Percentiles rank a stretch among this genome's conserved stretches.
Conservation (phyloP, 2,113 vertebrate genomes). For the Ardeotis arabs region DNA sequence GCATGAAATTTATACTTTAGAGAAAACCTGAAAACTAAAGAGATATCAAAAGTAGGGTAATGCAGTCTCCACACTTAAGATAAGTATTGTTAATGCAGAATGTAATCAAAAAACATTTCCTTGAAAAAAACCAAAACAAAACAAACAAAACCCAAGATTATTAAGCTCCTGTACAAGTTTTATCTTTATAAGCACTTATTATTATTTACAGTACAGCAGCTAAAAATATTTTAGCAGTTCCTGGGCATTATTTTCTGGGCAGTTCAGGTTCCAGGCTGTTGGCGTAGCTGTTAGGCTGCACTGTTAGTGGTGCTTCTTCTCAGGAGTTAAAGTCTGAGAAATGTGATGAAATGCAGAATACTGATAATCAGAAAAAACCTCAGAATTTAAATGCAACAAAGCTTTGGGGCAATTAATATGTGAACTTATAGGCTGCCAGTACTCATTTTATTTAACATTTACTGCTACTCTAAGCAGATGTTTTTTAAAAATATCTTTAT, state of each 20-base stretch:
- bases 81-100: not conserved
- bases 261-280: not conserved
- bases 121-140: not conserved
- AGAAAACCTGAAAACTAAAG: not conserved
- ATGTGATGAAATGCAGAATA: not conserved
- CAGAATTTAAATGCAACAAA: not conserved
- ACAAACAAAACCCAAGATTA: not conserved
- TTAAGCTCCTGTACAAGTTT: not conserved
- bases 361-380: not conserved
- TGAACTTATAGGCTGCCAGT: not conserved
- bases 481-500: not conserved
- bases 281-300: not conserved
- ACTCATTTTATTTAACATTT: not conserved
- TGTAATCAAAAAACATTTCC: not conserved
- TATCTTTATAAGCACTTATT: not conserved
- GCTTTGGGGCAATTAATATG: not conserved
- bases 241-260: not conserved
- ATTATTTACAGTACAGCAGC: not conserved
- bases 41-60: not conserved
- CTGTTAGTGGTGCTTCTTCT: not conserved
- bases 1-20: not conserved
- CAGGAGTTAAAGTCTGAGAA: not conserved
- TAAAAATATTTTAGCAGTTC: not conserved
- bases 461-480: not conserved
- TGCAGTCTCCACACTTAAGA: not conserved